Conservation (phyloP, 2,113 vertebrate species). For the Pedetes capensis region DNA sequence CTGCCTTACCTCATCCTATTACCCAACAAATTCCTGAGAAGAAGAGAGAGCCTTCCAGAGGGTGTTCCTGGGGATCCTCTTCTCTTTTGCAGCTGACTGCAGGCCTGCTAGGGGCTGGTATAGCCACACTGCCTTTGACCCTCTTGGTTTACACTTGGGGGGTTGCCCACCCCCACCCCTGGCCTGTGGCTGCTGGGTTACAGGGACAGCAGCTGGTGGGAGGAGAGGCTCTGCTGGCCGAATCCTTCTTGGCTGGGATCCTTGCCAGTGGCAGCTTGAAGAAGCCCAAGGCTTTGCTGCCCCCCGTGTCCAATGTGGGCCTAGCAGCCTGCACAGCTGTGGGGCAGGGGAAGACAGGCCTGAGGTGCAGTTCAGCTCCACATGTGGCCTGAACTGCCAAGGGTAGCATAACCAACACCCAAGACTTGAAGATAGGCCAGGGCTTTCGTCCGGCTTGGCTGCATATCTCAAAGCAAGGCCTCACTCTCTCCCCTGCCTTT, state of each 20-base stretch:
- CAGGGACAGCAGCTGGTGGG: background rate
- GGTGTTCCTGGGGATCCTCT: accelerated
- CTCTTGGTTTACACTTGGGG: background rate
- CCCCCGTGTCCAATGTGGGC: constrained; percentile 54
- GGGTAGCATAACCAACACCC: accelerated
- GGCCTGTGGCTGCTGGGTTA: background rate
- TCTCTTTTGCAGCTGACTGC: background rate
- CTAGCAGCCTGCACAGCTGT: constrained; percentile 20
- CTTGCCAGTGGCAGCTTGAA: background rate
- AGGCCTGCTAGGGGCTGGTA: background rate
- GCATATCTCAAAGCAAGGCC: constrained; percentile 43
- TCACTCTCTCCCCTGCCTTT: constrained; percentile 80
- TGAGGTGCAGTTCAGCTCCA: background rate
- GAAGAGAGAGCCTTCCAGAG: background rate
- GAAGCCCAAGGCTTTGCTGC: constrained; percentile 72
- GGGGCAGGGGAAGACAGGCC: accelerated
- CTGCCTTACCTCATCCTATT: accelerated
- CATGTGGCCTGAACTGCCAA: background rate
- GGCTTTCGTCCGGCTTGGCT: background rate
- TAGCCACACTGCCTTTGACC: background rate
- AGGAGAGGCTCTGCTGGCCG: background rate
- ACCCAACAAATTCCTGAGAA: background rate
- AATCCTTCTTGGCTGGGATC: background rate
- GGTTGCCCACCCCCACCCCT: accelerated
- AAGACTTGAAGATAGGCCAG: background rate